Evolutionary conservation across 2,113 vertebrate species (phyloP).

Genomic region (Casuarius casuarius): DNA sequence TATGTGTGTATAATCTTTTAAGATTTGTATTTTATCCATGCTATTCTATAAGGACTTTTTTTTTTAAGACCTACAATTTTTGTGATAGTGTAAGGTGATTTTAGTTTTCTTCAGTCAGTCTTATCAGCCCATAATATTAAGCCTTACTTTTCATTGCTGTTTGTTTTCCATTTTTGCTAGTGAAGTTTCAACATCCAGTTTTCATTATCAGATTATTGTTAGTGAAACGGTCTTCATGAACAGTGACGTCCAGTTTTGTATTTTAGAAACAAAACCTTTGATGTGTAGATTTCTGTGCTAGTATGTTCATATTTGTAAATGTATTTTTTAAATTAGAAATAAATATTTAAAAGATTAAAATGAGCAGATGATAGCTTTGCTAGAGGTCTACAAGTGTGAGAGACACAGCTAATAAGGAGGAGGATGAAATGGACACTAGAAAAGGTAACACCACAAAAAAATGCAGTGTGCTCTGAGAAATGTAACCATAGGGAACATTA

Average conservation of each 20-base stretch:
- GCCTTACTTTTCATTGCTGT: not conserved
- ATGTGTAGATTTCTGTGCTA: not conserved
- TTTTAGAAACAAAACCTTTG: not conserved
- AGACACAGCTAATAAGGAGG: not conserved
- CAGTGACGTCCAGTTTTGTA: not conserved
- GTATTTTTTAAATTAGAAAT: not conserved
- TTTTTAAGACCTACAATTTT: not conserved
- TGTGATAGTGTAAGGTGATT: not conserved
- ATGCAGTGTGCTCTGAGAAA: not conserved
- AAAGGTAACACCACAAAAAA: not conserved
- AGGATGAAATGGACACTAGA: not conserved
- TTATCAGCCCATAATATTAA: not conserved
- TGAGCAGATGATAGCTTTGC: not conserved
- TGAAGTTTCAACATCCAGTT: not conserved
- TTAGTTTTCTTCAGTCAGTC: not conserved
- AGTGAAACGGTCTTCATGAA: not conserved
- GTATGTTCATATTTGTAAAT: not conserved
- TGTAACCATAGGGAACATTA: not conserved
- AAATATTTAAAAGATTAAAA: not conserved
- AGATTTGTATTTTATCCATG: not conserved
- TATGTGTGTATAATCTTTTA: not conserved
- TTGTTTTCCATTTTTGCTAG: not conserved
- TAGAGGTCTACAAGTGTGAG: not conserved
- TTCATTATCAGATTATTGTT: not conserved
- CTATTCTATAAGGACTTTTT: not conserved